Conservation (phyloP, 2,888 invertebrate genomes). For the Melieria picta region DNA sequence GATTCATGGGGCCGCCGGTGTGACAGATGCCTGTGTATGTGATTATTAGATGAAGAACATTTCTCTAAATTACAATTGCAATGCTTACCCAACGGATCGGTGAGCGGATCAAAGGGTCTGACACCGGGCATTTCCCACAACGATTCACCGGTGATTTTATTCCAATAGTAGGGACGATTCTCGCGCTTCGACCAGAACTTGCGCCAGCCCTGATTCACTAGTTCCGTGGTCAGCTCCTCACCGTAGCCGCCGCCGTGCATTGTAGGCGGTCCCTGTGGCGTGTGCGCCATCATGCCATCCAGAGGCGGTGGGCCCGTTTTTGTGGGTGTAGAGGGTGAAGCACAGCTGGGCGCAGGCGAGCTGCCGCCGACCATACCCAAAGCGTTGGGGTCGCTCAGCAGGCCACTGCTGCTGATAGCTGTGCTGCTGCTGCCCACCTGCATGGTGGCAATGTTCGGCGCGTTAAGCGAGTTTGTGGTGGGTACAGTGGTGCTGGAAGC, state of each 20-base stretch:
- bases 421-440: conserved; percentile 24
- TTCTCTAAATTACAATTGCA: not conserved
- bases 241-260: conserved; percentile 57
- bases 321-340: conserved; percentile 63
- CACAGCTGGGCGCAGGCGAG: conserved; percentile 58
- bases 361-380: conserved; percentile 52
- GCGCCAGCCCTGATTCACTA: conserved; percentile 89
- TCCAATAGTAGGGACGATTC: conserved; percentile 96
- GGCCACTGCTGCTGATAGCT: too few species aligned
- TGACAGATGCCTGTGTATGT: conserved; percentile 53
- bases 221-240: conserved; percentile 64
- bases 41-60: not conserved
- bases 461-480: conserved; percentile 7
- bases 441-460: conserved; percentile 32
- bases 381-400: conserved; percentile 21
- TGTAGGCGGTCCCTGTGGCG: conserved; percentile 63
- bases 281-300: conserved; percentile 60
- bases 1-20: conserved; percentile 55
- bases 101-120: conserved; percentile 86
- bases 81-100: conserved; percentile 80
- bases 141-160: conserved; percentile 94
- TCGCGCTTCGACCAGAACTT: conserved; percentile 97
- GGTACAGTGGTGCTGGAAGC: conserved; percentile 50
- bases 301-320: conserved; percentile 58
- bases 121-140: conserved; percentile 94